Percentiles rank a stretch among this genome's conserved stretches.
Evolutionary conservation across 2,888 invertebrate species (phyloP).

Genomic region (Caenorhabditis panamensis): DNA sequence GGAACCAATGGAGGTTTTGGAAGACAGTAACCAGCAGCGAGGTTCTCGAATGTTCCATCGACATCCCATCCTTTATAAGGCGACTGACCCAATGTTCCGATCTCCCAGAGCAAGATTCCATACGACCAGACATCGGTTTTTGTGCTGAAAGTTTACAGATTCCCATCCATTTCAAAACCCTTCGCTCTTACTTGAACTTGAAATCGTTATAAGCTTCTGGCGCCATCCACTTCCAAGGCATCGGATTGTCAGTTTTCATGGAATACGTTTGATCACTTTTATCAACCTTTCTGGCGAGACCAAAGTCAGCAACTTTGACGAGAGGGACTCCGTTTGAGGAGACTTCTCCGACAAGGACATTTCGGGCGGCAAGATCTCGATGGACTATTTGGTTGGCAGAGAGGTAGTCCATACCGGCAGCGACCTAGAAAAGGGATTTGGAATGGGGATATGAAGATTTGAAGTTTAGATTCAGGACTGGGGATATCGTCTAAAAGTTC

Average conservation of each 20-base stretch:
- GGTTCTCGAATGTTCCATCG: conserved; percentile 38
- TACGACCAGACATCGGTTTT: conserved; percentile 63
- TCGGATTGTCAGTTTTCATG: conserved; percentile 29
- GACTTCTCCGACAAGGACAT: conserved; percentile 60
- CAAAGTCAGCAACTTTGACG: conserved; percentile 60
- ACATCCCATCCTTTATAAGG: conserved; percentile 53
- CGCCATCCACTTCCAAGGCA: conserved; percentile 59
- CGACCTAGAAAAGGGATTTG: conserved; percentile 31
- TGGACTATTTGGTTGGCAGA: conserved; percentile 47
- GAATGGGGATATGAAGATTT: too few species aligned
- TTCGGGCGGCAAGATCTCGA: too few species aligned
- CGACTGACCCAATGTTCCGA: conserved; percentile 51
- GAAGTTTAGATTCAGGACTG: too few species aligned
- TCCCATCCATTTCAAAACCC: background rate
- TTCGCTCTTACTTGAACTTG: conserved; percentile 54
- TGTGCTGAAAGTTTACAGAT: conserved; percentile 49
- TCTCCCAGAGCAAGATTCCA: conserved; percentile 62
- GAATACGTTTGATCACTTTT: conserved; percentile 25
- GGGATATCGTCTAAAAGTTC: too few species aligned
- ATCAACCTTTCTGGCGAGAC: conserved; percentile 45
- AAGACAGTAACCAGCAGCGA: conserved; percentile 26
- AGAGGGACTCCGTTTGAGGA: conserved; percentile 49
- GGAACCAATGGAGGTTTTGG: conserved; percentile 50
- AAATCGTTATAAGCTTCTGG: conserved; percentile 35
- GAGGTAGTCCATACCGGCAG: conserved; percentile 57